Evolutionary conservation across 92 coral and sea anemone species (phyloP).

Genomic region (Epizoanthus illoricatus): DNA sequence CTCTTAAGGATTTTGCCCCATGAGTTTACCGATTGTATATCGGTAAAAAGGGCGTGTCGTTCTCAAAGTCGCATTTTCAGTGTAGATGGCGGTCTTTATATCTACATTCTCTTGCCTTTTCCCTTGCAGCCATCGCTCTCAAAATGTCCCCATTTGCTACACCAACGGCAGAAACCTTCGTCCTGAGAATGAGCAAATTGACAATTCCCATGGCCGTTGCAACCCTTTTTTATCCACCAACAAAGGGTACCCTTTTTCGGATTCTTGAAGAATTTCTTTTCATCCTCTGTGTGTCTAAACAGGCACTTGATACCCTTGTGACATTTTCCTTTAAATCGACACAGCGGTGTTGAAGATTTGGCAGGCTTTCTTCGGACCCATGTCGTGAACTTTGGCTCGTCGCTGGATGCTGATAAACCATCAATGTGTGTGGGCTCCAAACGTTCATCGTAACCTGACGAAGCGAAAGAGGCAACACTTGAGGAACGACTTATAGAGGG

Average conservation of each 20-base stretch:
- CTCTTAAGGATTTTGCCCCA: too few relatives aligned
- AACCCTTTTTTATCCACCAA: background rate
- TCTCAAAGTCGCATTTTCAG: background rate
- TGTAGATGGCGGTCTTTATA: too few relatives aligned
- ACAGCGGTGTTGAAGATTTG: background rate
- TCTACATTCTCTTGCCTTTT: background rate
- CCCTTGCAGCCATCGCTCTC: background rate
- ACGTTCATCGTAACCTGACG: constrained; percentile 9
- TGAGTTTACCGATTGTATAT: too few relatives aligned
- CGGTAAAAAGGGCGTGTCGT: too few relatives aligned
- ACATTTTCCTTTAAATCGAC: constrained; percentile 14
- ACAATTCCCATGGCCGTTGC: background rate
- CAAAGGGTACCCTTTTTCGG: background rate
- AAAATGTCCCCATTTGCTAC: constrained; percentile 33
- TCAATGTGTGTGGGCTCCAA: background rate
- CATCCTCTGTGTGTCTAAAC: constrained; percentile 11
- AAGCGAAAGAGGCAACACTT: constrained; percentile 18
- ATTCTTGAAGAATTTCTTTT: background rate
- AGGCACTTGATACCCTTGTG: background rate
- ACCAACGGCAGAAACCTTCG: constrained; percentile 9
- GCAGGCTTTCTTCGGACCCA: background rate
- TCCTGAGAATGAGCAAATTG: background rate
- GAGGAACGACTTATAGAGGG: constrained; percentile 4
- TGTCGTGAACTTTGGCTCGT: constrained; percentile 10
- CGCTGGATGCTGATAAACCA: background rate